Conservation (phyloP, 1,140 invertebrate genomes). For the Hetaerina americana region DNA sequence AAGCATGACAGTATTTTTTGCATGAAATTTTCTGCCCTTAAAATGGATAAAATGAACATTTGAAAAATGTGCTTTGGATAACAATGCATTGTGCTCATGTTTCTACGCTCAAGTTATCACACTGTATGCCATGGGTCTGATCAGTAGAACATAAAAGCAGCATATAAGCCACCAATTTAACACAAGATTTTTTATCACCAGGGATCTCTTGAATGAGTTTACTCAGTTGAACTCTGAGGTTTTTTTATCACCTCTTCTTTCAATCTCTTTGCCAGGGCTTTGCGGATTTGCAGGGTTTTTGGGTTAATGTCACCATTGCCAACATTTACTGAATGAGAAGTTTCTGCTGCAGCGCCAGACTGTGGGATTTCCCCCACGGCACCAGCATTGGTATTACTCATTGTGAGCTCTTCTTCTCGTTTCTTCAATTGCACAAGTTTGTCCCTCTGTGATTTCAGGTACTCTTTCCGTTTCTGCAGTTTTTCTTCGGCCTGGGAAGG, state of each 20-base stretch:
- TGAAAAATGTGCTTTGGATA: no score
- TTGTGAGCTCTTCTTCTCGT: slow-evolving; percentile 62
- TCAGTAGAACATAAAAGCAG: no score
- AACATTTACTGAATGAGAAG: slow-evolving; percentile 32
- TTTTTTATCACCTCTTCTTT: slow-evolving; percentile 60
- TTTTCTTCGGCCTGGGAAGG: slow-evolving; percentile 41
- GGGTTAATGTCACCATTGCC: slow-evolving; percentile 13
- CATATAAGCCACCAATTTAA: no score
- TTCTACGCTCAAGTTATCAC: no score
- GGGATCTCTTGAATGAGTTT: no score
- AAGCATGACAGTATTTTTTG: no score
- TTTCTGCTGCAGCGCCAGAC: slow-evolving; percentile 50
- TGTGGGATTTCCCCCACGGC: slow-evolving; percentile 43
- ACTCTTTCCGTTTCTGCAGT: slow-evolving; percentile 64
- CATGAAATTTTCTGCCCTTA: no score
- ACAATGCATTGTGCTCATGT: no score
- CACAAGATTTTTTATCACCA: no score
- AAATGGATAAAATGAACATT: no score
- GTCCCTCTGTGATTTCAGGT: slow-evolving; percentile 73
- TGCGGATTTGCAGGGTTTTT: slow-evolving; percentile 53
- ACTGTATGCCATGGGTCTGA: no score
- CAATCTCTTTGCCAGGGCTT: slow-evolving; percentile 65
- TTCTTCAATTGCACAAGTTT: slow-evolving; percentile 80
- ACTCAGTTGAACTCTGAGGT: neutral
- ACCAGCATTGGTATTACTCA: slow-evolving; percentile 24